Base-by-base conservation (phyloP, 2,797 vertebrate genomes). In the Darevskia nairensis region DNA sequence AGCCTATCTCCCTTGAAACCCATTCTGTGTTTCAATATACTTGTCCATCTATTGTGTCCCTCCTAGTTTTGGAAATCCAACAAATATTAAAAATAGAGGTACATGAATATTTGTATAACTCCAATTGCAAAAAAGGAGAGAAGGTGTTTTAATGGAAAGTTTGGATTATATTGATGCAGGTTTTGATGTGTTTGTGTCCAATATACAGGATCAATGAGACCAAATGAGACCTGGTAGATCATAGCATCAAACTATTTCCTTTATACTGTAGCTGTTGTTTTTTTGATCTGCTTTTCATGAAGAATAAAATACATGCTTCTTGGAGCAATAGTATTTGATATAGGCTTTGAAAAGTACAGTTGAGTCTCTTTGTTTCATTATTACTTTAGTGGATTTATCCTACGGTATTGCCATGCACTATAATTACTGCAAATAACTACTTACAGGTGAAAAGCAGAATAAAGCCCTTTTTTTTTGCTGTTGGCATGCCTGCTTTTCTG, bases 341-440 rank as follows among this genome's bases (percentile, higher is more conserved):
- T 19, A n/a, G 76, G 6, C 11, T 29, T 64, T 81, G 23, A 4
- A 82, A 86, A 76, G 50, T 17, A 68, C 8, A 50, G 71, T 35
- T 76, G n/a, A 25, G 27, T 32, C 13, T 59, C 3, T 35, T 83
- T n/a, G n/a, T 29, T 82, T 77, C 27, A 50, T 82, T 74, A n/a
- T 44, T 32, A 15, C 35, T 81, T 80, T 87, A 80, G 80, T 72
- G 50, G 46, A 59, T 87, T 88, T 76, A 32, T 64, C 61, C 21
- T 66, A 35, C 35, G 35, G 35, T 35, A 39, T 25, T 29, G 23
- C 8, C 9, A 15, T 9, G 23, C n/a, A 69, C 17, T 27, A 50
- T 82, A 88, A 80, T 80, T 59, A 71, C 50, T 86, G 64, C 41
- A 86, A 80, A 76, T n/a, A 82, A n/a, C 29, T 82, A 68, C 41